These are phyloP conservation scores for Propsilocerus akamusi DNA, from an alignment of 1,140 invertebrate species.

Conservation along the genomic window DNA sequence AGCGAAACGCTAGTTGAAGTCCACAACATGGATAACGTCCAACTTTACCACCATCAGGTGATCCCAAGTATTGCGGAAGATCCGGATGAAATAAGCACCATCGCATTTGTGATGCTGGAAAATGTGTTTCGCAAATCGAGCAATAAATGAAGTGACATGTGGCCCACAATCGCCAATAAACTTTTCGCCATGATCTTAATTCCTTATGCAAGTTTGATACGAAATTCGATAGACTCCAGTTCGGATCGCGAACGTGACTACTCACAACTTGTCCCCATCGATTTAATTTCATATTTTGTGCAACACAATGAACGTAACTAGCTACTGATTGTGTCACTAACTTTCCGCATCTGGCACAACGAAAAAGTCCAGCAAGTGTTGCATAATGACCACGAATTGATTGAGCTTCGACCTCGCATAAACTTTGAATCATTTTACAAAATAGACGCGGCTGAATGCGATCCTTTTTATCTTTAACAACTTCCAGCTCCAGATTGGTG, in stretches of 20 bases:
- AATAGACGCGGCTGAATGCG: constrained; percentile 66
- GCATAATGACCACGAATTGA: constrained; percentile 56
- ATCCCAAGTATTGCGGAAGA: constrained; percentile 48
- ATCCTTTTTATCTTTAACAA: constrained; percentile 58
- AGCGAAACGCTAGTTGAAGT: constrained; percentile 51
- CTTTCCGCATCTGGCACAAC: constrained; percentile 37
- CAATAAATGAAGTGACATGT: constrained; percentile 67
- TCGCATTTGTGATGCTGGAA: constrained; percentile 54
- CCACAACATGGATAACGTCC: constrained; percentile 73
- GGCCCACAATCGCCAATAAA: constrained; percentile 87
- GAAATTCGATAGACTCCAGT: constrained; percentile 70
- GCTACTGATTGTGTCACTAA: constrained; percentile 37
- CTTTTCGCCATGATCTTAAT: constrained; percentile 68
- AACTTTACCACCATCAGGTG: constrained; percentile 37
- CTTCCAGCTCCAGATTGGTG: constrained; percentile 58
- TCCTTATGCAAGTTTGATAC: constrained; percentile 54
- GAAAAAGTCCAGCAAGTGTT: constrained; percentile 53
- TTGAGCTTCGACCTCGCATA: constrained; percentile 50
- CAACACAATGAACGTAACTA: constrained; percentile 41
- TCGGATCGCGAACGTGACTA: constrained; percentile 46
- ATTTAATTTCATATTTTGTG: constrained; percentile 47
- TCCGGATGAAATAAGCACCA: constrained; percentile 67
- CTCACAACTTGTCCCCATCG: constrained; percentile 45
- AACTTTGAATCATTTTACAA: constrained; percentile 57
- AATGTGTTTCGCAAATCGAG: constrained; percentile 49